Evolutionary conservation across 2,888 invertebrate species (phyloP), one percentile per base, ranked within the genome.

Genomic region (Caenorhabditis becei): DNA sequence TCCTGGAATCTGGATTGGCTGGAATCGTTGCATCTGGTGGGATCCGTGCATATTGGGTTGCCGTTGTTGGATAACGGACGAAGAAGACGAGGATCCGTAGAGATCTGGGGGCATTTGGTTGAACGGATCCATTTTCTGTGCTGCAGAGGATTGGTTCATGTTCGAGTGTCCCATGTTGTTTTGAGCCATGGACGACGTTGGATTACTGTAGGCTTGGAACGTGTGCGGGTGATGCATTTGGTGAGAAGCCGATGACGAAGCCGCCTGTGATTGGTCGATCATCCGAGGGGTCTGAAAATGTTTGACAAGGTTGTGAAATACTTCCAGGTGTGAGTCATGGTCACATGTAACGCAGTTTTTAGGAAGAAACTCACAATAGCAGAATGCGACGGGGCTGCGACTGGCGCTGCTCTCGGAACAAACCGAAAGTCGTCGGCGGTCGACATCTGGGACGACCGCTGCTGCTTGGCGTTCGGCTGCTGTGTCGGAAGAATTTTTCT

Each of bases 381-480:
- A 0, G 75, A 2, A 28, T 75, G 72, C n/a, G 49, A 26, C 23
- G 47, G 28, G 37, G 66, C 66, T 10, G 66, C 41, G 3, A 53
- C 66, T 2, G 75, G 75, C 59, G 75, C 59, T 23, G 75, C 75
- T 75, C 75, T 51, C 75, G 75, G 61, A 32, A 66, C 75, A 23
- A 66, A 75, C 66, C 75, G 75, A 67, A 75, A 75, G 53, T 75
- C 75, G 28, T 75, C 66, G 66, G 75, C 74, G 58, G 74, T 65
- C 59, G 65, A 66, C 75, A 59, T 59, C 75, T 75, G 75, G 37
- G 63, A 63, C 47, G 63, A 49, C 63, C 63, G 72, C 74, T 51
- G 74, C 74, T 65, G 74, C 59, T 74, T 65, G 20, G 62, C 35
- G 51, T 41, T 53, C 74, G 65, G 59, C 53, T 56, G 75, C 66